Evolutionary conservation across 2,113 vertebrate species (phyloP).

Genomic region (Rutilus rutilus): DNA sequence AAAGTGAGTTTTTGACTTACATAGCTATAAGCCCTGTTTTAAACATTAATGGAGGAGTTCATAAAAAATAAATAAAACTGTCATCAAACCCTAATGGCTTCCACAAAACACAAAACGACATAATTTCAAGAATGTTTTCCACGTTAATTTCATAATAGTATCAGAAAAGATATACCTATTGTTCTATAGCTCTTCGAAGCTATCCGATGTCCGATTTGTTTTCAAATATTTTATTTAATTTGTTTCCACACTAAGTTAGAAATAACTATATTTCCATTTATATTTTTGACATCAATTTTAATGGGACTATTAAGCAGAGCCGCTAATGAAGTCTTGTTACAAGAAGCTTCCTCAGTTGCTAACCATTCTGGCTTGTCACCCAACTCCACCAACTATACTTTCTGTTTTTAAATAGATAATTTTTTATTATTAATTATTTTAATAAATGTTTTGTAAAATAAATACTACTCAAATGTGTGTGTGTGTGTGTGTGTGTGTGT

Average conservation of each 20-base stretch:
- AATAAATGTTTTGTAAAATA: too few relatives aligned
- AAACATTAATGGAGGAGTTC: not conserved
- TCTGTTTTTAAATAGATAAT: too few relatives aligned
- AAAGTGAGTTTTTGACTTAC: slow-evolving; percentile 80
- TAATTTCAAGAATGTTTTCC: not conserved
- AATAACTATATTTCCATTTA: not conserved
- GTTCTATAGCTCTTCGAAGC: too few relatives aligned
- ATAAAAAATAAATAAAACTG: not conserved
- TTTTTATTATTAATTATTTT: too few relatives aligned
- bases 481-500: too few relatives aligned
- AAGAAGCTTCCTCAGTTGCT: too few relatives aligned
- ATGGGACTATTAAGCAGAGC: not conserved
- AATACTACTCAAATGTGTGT: too few relatives aligned
- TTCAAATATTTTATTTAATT: not conserved
- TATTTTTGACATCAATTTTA: not conserved
- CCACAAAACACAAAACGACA: not conserved
- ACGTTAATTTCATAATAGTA: not conserved
- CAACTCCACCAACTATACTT: not conserved
- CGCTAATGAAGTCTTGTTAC: not conserved
- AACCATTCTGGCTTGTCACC: too few relatives aligned
- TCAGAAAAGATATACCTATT: not conserved
- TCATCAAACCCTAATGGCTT: not conserved
- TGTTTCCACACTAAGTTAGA: not conserved
- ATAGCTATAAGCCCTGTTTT: not conserved
- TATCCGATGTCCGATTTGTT: not conserved